A percentile compares a stretch with the other conserved stretches of the same genome.
Conservation (phyloP, 2,888 invertebrate genomes). For the Archips xylosteana region DNA sequence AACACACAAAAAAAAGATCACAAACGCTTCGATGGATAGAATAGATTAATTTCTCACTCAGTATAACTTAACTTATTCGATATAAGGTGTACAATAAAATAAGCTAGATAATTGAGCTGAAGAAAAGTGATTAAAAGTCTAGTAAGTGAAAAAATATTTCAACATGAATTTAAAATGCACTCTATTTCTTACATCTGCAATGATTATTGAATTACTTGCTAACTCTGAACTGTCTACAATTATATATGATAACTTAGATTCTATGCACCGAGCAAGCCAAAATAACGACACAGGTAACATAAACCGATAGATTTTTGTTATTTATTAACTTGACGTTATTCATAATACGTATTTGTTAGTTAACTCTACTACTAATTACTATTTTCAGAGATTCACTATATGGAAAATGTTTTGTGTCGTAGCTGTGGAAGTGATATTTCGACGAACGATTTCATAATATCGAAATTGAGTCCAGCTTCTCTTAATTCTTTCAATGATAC, state of each 20-base stretch:
- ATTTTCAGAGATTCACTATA: conserved; percentile 50
- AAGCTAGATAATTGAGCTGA: background rate
- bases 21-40: too few relatives aligned
- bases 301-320: background rate
- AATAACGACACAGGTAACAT: conserved; percentile 19
- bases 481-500: conserved; percentile 60
- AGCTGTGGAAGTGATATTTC: conserved; percentile 63
- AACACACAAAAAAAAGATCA: too few relatives aligned
- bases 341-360: background rate
- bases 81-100: background rate
- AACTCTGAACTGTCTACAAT: background rate
- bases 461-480: conserved; percentile 57
- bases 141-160: background rate
- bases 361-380: conserved; percentile 3
- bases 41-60: too few relatives aligned
- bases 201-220: background rate
- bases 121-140: background rate
- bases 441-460: conserved; percentile 55
- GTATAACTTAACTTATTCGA: too few relatives aligned
- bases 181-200: background rate
- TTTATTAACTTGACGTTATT: background rate
- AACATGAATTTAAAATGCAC: background rate
- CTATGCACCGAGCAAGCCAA: background rate
- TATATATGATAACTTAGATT: background rate
- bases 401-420: conserved; percentile 65